Evolutionary conservation across 92 coral and sea anemone species (phyloP), one percentile per base, ranked within the genome.

Genomic region (Parazoanthus darwini): DNA sequence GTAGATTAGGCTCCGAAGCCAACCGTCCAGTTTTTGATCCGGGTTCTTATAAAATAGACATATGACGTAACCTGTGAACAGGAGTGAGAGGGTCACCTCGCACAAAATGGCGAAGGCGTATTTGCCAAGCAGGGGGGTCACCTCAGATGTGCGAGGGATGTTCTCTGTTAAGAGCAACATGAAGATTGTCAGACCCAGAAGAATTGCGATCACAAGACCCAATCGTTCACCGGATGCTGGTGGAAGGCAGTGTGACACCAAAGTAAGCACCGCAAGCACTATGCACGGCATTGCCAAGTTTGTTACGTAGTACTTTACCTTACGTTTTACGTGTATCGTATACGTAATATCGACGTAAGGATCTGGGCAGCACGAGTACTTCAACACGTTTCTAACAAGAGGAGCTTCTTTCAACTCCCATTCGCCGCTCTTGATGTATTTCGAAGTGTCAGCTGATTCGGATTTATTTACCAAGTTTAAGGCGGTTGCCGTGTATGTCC

Each of bases 141-240:
- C 98, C 78, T 97, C 98, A 20, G 99, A 97, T 0, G 99, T 94
- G 23, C 92, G 88, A 0, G 99, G 98, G 25, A 95, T 93, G 42
- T 95, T 93, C 80, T 97, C 99, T 35, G 99, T 95, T 59, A 95
- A 94, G 54, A 97, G 91, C 85, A 97, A 43, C 98, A 97, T 97
- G 91, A 94, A 97, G 33, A 97, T 93, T 3, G 99, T 94, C 74
- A 97, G 79, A 33, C 98, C 98, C 18, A 97, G 92, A 22, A 97
- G 93, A 26, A 97, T 93, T 6, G 99, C 94, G 44, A 97, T 96
- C 14, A 94, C 98, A 8, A 97, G 90, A 13, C 98, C 96, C 23
- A 97, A 92, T 44, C 99, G 91, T 89, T 97, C 99, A 33, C 99
- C 99, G 9, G 98, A 95, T 43, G 89, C 94, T 2, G 98, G 94